Evolutionary conservation across 1,140 invertebrate species (phyloP).

Genomic region (Mya arenaria): DNA sequence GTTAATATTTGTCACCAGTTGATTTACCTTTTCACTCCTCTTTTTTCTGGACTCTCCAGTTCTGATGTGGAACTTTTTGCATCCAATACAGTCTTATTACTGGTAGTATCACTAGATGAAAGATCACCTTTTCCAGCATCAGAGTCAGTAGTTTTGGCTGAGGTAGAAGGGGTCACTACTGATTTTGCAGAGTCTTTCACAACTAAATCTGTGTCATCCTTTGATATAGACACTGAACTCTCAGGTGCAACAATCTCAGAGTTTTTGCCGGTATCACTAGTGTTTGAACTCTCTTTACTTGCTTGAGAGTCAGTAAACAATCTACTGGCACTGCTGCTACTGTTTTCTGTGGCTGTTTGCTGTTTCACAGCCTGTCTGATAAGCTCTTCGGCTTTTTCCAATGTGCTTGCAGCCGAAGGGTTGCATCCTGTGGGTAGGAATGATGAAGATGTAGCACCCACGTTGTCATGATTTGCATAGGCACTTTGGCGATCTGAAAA

Average conservation of each 20-base stretch:
- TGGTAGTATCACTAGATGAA: not conserved
- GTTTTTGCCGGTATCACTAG: not conserved
- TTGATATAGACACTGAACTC: no score
- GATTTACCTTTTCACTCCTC: constrained; percentile 57
- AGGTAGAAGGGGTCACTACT: constrained; percentile 27
- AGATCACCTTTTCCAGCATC: constrained; percentile 20
- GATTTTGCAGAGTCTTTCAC: not conserved
- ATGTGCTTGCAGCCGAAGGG: constrained; percentile 12
- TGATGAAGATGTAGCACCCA: constrained; percentile 44
- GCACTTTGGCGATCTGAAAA: constrained; percentile 38
- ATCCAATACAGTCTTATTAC: not conserved
- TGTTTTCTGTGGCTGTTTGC: constrained; percentile 35
- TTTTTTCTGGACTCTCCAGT: constrained; percentile 45
- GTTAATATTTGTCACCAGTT: no score
- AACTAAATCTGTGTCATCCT: no score
- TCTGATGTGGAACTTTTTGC: not conserved
- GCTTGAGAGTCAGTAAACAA: not conserved
- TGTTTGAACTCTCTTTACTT: no score
- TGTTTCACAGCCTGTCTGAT: constrained; percentile 49
- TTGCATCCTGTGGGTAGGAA: constrained; percentile 21
- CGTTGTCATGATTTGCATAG: constrained; percentile 42
- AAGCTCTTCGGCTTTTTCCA: constrained; percentile 48
- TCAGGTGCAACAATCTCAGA: not conserved
- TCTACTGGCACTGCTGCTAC: not conserved
- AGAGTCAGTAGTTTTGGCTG: not conserved